Conservation (phyloP, 2,797 vertebrate genomes). For the Hipposideros larvatus region DNA sequence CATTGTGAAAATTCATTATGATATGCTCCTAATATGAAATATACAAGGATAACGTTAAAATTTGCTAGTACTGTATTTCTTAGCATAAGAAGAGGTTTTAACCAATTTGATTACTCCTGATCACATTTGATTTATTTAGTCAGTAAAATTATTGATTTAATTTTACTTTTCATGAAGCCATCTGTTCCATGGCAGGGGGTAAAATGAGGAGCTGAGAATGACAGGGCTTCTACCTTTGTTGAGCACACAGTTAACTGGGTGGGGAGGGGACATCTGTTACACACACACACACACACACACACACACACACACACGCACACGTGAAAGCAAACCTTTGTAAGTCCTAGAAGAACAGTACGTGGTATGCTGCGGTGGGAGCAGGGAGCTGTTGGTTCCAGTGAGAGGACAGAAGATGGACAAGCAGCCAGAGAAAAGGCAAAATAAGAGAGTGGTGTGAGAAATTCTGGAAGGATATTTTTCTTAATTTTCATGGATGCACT, state of each 20-base stretch:
- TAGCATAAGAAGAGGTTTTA: background rate
- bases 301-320: background rate
- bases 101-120: background rate
- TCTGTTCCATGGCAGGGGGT: accelerated
- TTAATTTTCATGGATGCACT: background rate
- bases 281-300: background rate
- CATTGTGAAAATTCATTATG: background rate
- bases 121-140: background rate
- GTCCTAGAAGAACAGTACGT: too few species aligned
- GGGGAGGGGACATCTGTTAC: background rate
- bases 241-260: background rate
- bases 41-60: background rate
- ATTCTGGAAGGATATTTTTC: too few species aligned
- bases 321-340: background rate
- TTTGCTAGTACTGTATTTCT: background rate
- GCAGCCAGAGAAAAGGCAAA: background rate
- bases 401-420: background rate
- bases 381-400: background rate
- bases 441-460: background rate
- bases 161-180: background rate
- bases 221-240: background rate
- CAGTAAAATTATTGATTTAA: background rate
- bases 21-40: background rate
- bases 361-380: accelerated
- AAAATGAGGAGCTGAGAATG: background rate